A percentile compares a stretch with the other conserved stretches of the same genome.
These are phyloP conservation scores for Cryptus armator DNA, from an alignment of 2,888 invertebrate genomes.

Conservation along the genomic window DNA sequence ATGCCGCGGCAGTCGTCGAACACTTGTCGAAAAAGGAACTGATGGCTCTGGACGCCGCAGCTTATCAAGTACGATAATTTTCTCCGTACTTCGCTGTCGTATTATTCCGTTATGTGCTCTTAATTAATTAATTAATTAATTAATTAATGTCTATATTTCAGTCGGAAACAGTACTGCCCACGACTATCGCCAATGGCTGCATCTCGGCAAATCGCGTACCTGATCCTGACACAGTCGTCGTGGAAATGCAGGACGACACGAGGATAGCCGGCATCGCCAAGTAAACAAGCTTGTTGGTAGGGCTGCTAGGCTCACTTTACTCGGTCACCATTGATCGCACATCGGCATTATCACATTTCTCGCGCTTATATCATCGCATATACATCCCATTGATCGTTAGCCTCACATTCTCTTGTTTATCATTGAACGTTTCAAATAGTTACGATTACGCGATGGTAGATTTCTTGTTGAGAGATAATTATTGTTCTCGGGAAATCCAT, in stretches of 20 bases:
- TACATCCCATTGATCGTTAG: conserved; percentile 41
- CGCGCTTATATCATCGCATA: conserved; percentile 41
- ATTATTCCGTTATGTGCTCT: too few species aligned
- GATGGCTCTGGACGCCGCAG: conserved; percentile 91
- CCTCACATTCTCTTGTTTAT: neutral
- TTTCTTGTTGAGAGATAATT: conserved; percentile 1
- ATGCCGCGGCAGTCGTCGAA: conserved; percentile 94
- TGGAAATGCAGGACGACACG: conserved; percentile 84
- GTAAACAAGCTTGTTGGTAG: conserved; percentile 85
- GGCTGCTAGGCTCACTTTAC: conserved; percentile 83
- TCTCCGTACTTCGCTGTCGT: too few species aligned
- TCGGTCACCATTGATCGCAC: conserved; percentile 67
- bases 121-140: neutral
- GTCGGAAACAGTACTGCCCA: conserved; percentile 82
- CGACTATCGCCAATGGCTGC: conserved; percentile 83
- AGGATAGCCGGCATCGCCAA: conserved; percentile 84
- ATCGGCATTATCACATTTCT: conserved; percentile 53
- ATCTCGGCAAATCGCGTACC: conserved; percentile 84
- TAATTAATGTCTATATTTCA: conserved; percentile 52
- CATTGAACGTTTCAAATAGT: conserved; percentile 9
- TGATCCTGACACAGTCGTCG: conserved; percentile 83
- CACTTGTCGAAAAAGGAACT: conserved; percentile 93
- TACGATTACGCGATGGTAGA: conserved; percentile 13
- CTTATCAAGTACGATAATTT: conserved; percentile 86
- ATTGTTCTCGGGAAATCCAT: conserved; percentile 51